Evolutionary conservation across 1,140 invertebrate genomes (phyloP).

Genomic region (Cydia strobilella): DNA sequence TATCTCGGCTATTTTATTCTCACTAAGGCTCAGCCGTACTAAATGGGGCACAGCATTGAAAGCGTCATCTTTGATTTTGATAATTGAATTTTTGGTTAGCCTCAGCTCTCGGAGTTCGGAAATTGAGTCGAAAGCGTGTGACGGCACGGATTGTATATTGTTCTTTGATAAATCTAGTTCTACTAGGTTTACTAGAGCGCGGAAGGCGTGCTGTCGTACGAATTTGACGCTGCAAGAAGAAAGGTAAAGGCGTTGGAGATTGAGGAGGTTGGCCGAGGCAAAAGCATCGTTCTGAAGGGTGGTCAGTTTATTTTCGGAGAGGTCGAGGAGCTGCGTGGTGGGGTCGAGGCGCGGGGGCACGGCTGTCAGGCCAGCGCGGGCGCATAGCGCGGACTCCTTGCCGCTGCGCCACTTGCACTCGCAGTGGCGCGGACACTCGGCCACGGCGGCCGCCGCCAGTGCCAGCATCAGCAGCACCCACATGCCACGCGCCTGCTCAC

Average conservation of each 20-base stretch:
- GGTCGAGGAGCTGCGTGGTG: constrained; percentile 88
- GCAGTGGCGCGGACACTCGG: constrained; percentile 86
- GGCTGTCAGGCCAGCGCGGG: constrained; percentile 84
- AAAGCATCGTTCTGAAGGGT: constrained; percentile 86
- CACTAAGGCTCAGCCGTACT: constrained; percentile 86
- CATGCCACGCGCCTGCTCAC: constrained; percentile 68
- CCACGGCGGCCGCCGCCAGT: constrained; percentile 70
- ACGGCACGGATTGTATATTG: constrained; percentile 84
- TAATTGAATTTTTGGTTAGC: constrained; percentile 87
- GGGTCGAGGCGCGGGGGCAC: constrained; percentile 86
- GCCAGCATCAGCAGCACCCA: constrained; percentile 69
- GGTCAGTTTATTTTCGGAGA: constrained; percentile 86
- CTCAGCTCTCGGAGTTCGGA: constrained; percentile 88
- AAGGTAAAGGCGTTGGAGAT: constrained; percentile 89
- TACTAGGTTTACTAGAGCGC: constrained; percentile 86
- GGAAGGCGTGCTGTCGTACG: constrained; percentile 84
- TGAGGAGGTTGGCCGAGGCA: constrained; percentile 85
- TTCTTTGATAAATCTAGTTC: constrained; percentile 90
- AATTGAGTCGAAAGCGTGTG: constrained; percentile 85
- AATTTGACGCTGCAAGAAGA: constrained; percentile 83
- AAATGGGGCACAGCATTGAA: constrained; percentile 85
- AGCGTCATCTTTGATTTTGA: constrained; percentile 84
- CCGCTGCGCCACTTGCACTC: constrained; percentile 93
- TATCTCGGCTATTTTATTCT: constrained; percentile 84
- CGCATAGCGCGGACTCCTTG: constrained; percentile 90